phyloP scores from a whole-genome alignment of 92 coral and sea anemone species.

The Palythoa grandiflora region DNA sequence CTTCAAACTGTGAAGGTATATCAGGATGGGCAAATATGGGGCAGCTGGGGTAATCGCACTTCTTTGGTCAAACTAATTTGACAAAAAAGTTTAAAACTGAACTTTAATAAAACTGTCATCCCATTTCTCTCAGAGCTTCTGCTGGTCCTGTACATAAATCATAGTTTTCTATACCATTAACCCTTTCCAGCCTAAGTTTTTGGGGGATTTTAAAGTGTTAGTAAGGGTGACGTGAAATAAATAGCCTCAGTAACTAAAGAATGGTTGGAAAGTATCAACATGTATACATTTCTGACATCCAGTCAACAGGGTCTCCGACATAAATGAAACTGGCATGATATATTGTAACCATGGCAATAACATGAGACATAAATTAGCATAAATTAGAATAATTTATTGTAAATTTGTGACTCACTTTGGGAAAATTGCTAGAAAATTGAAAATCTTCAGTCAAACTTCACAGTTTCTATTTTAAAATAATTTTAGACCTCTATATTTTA shows the following conservation, averaged over 20 bases:
- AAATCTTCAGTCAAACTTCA: constrained; percentile 18
- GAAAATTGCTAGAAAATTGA: constrained; percentile 35
- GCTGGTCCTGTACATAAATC: too few species aligned
- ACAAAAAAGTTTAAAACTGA: too few species aligned
- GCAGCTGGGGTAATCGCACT: too few species aligned
- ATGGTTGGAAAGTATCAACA: constrained; percentile 30
- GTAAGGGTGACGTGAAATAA: constrained; percentile 34
- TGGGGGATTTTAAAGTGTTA: constrained; percentile 24
- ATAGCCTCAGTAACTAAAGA: constrained; percentile 31
- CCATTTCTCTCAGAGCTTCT: too few species aligned
- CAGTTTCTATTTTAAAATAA: constrained; percentile 10
- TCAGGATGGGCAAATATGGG: too few species aligned
- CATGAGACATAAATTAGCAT: constrained; percentile 21
- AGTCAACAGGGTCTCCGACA: constrained; percentile 29
- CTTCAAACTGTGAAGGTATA: too few species aligned
- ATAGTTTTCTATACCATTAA: too few species aligned
- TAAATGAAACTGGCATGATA: constrained; percentile 26
- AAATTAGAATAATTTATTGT: constrained; percentile 29
- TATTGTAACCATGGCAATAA: constrained; percentile 20
- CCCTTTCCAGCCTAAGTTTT: constrained; percentile 23
- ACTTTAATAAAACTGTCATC: too few species aligned
- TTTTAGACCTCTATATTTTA: constrained; percentile 6
- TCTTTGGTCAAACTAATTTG: too few species aligned
- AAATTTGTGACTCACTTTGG: constrained; percentile 29
- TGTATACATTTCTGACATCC: constrained; percentile 42